Percentiles rank a stretch among this genome's conserved stretches.
phyloP scores from a whole-genome alignment of 2,888 invertebrate genomes.

The Cacoxenus indagator region DNA sequence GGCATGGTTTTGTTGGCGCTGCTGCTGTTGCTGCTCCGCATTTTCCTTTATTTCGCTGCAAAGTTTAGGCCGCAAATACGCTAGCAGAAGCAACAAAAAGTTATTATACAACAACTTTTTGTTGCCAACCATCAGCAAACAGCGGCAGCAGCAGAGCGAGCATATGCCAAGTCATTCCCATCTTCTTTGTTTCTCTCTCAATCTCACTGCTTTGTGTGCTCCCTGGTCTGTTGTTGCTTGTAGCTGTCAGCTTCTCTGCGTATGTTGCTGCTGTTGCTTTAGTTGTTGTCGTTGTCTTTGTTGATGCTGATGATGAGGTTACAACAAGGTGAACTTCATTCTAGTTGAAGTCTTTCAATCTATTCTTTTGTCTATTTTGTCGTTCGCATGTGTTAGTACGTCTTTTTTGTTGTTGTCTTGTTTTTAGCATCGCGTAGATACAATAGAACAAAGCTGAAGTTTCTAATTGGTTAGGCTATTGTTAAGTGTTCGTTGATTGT shows the following conservation, averaged over 20 bases:
- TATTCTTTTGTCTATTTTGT: background rate
- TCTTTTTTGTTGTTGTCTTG: background rate
- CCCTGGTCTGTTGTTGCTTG: background rate
- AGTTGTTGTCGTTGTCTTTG: background rate
- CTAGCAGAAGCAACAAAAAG: too few species aligned
- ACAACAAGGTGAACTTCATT: conserved; percentile 62
- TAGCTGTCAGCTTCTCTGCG: background rate
- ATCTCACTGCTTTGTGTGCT: too few species aligned
- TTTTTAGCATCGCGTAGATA: background rate
- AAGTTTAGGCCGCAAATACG: too few species aligned
- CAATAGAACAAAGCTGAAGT: conserved; percentile 17
- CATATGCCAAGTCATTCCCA: background rate
- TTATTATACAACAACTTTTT: background rate
- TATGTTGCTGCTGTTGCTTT: background rate
- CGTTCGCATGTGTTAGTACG: too few species aligned
- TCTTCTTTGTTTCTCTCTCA: background rate
- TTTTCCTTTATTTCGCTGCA: too few species aligned
- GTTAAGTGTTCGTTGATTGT: conserved; percentile 3
- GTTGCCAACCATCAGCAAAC: background rate
- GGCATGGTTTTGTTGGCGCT: too few species aligned
- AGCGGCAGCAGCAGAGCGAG: background rate
- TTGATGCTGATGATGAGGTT: conserved; percentile 43
- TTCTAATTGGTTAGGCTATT: conserved; percentile 21
- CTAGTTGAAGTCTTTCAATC: conserved; percentile 33
- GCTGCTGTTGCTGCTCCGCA: too few species aligned